Conservation (phyloP, 1,140 invertebrate species). For the Chymomyza costata region DNA sequence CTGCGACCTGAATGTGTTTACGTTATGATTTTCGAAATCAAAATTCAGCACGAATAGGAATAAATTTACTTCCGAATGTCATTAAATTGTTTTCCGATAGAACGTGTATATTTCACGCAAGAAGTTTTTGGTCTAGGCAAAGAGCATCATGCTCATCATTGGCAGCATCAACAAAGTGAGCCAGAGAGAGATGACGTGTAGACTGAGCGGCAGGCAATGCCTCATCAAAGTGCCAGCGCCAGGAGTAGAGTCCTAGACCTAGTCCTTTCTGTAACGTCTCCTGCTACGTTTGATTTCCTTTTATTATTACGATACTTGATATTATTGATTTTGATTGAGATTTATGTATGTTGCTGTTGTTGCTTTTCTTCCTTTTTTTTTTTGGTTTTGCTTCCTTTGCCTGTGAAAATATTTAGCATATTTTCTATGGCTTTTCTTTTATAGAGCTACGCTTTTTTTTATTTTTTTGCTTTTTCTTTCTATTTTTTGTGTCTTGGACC, state of each 20-base stretch:
- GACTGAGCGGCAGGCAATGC: too few species aligned
- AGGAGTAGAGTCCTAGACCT: too few species aligned
- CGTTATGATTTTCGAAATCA: constrained; percentile 74
- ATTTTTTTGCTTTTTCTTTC: constrained; percentile 1
- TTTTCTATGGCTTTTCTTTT: constrained; percentile 17
- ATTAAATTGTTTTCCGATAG: constrained; percentile 75
- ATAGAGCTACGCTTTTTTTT: too few species aligned
- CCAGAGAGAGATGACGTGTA: too few species aligned
- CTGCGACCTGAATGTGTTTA: constrained; percentile 56
- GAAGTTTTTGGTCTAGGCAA: constrained; percentile 39
- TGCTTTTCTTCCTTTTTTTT: background rate
- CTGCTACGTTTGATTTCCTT: constrained; percentile 32
- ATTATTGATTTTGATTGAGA: constrained; percentile 73
- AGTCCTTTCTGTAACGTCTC: too few species aligned
- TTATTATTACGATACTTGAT: constrained; percentile 70
- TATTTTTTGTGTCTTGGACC: too few species aligned
- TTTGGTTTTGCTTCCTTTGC: constrained; percentile 4
- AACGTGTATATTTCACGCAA: constrained; percentile 72
- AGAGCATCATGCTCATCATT: too few species aligned
- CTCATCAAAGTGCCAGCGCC: too few species aligned
- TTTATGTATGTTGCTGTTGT: constrained; percentile 40
- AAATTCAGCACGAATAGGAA: constrained; percentile 74
- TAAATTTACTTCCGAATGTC: constrained; percentile 75
- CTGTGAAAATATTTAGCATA: constrained; percentile 53
- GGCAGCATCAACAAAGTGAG: too few species aligned